Conservation (phyloP, 2,888 invertebrate genomes). For the Lordiphosa andalusiaca region DNA sequence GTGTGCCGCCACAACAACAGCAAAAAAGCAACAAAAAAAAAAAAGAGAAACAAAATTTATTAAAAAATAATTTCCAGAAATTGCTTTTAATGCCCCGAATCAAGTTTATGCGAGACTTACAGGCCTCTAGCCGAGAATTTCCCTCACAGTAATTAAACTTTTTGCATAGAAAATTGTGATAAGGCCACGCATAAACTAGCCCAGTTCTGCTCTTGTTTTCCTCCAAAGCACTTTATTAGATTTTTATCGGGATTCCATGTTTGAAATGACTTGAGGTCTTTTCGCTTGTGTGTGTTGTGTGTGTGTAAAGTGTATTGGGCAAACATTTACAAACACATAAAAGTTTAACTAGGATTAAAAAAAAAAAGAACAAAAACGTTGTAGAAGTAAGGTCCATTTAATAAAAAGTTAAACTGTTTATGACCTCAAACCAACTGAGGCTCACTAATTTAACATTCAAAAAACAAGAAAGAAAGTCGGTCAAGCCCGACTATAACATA, state of each 20-base stretch:
- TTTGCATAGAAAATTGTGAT: constrained; percentile 1
- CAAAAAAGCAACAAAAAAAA: constrained; percentile 10
- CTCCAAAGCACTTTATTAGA: constrained; percentile 62
- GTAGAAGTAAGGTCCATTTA: no score
- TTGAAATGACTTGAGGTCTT: constrained; percentile 65
- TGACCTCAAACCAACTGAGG: no score
- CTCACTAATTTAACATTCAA: no score
- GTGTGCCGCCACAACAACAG: constrained; percentile 56
- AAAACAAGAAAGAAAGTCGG: no score
- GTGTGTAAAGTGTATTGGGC: no score
- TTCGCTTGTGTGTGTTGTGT: not conserved
- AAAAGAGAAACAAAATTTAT: constrained; percentile 27
- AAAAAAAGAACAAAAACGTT: no score
- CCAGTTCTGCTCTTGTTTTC: constrained; percentile 21
- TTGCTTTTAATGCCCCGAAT: constrained; percentile 55
- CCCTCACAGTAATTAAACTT: not conserved
- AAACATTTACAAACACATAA: no score
- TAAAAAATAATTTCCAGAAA: constrained; percentile 65
- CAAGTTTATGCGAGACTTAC: constrained; percentile 7
- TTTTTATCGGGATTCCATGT: constrained; percentile 59
- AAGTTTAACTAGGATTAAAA: no score
- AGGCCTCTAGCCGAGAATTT: not conserved
- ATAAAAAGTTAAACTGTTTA: no score
- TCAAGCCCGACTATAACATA: no score
- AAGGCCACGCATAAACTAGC: constrained; percentile 6